A percentile compares a stretch with the other conserved stretches of the same genome.
These are phyloP conservation scores for Toxotes jaculatrix DNA, from an alignment of 2,113 vertebrate genomes.

Conservation along the genomic window DNA sequence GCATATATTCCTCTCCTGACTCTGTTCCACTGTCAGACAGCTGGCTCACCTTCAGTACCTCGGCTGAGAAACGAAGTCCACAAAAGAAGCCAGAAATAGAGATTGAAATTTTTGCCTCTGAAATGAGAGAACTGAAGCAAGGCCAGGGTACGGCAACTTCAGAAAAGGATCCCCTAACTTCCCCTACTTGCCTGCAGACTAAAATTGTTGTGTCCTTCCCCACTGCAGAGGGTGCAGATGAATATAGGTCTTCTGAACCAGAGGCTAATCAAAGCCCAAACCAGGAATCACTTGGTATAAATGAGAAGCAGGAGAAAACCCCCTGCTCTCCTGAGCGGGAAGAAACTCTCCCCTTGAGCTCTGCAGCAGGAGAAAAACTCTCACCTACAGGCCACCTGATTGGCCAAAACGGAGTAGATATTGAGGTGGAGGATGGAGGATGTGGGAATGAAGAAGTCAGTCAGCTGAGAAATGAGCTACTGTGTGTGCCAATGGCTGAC, in stretches of 20 bases:
- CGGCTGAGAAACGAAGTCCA: background rate
- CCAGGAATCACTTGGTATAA: slow-evolving; percentile 10
- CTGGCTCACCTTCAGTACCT: slow-evolving; percentile 16
- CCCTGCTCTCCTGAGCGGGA: background rate
- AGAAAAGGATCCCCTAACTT: background rate
- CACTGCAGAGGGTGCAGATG: background rate
- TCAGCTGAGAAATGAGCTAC: background rate
- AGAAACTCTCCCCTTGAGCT: background rate
- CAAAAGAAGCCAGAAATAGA: background rate
- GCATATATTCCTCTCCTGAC: slow-evolving; percentile 16
- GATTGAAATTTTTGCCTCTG: background rate
- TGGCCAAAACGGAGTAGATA: background rate
- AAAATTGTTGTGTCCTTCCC: background rate
- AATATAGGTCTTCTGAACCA: slow-evolving; percentile 64
- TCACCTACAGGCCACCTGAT: accelerated
- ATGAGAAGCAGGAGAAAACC: slow-evolving; percentile 12
- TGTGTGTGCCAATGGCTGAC: background rate
- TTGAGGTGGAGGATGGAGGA: background rate
- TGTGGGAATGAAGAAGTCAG: background rate
- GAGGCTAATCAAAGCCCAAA: slow-evolving; percentile 62
- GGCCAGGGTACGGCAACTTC: background rate
- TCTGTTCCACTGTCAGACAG: slow-evolving; percentile 35
- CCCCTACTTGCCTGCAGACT: background rate
- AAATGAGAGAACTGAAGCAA: background rate
- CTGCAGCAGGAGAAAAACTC: background rate